phyloP scores from a whole-genome alignment of 2,888 invertebrate species.

The Acronicta aceris region DNA sequence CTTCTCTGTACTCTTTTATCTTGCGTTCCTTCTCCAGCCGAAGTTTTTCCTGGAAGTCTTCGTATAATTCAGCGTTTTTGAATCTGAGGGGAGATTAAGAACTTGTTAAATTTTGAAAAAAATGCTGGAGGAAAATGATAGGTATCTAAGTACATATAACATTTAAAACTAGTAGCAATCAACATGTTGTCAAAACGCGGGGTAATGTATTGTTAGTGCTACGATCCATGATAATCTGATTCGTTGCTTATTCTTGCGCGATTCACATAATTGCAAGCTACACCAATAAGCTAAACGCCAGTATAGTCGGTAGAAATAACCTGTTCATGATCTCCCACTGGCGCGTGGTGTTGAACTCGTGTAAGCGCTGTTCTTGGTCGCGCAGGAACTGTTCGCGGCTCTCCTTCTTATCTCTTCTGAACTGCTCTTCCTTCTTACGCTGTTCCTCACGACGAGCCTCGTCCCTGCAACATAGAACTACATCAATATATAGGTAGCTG shows the following conservation, averaged over 20 bases:
- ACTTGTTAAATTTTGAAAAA: too few relatives aligned
- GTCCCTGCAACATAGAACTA: slow-evolving; percentile 65
- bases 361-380: slow-evolving; percentile 70
- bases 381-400: slow-evolving; percentile 67
- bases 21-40: slow-evolving; percentile 76
- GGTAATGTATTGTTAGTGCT: too few relatives aligned
- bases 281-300: too few relatives aligned
- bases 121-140: too few relatives aligned
- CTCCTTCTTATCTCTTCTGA: slow-evolving; percentile 68
- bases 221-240: too few relatives aligned
- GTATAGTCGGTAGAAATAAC: slow-evolving; percentile 57
- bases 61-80: slow-evolving; percentile 85
- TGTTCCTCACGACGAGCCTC: slow-evolving; percentile 70
- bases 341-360: slow-evolving; percentile 74
- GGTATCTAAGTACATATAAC: too few relatives aligned
- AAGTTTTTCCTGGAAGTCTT: slow-evolving; percentile 78
- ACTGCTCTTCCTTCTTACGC: slow-evolving; percentile 63
- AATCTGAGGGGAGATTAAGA: slow-evolving; percentile 69
- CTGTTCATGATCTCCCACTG: slow-evolving; percentile 89
- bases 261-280: too few relatives aligned
- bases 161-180: too few relatives aligned
- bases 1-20: slow-evolving; percentile 78
- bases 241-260: too few relatives aligned
- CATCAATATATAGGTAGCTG: too few relatives aligned
- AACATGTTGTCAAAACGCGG: too few relatives aligned